Evolutionary conservation across 2,113 vertebrate species (phyloP).

Genomic region (Hirundichthys speculiger): DNA sequence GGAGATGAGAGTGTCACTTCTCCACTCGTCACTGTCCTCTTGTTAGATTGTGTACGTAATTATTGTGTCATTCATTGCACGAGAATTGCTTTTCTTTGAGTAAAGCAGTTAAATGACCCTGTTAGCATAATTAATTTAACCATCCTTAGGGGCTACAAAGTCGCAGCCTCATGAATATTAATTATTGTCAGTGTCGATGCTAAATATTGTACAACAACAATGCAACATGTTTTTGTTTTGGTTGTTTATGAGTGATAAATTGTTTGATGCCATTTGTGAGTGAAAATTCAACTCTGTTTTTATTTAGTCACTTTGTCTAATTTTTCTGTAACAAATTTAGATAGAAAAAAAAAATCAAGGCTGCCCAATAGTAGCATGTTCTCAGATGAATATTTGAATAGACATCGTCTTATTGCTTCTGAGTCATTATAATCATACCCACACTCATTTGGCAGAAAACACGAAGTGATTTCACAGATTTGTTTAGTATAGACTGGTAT

Average conservation of each 20-base stretch:
- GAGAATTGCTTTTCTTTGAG: constrained; percentile 72
- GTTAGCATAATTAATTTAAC: constrained; percentile 79
- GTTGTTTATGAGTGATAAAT: constrained; percentile 50
- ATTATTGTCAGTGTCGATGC: constrained; percentile 64
- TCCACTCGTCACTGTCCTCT: constrained; percentile 71
- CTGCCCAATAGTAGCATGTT: neutral
- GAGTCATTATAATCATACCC: constrained; percentile 34
- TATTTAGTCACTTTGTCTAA: constrained; percentile 6
- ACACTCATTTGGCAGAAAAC: constrained; percentile 44
- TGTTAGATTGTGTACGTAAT: constrained; percentile 74
- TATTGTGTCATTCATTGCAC: constrained; percentile 75
- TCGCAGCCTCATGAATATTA: constrained; percentile 73
- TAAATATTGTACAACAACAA: constrained; percentile 70
- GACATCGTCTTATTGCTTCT: constrained; percentile 23
- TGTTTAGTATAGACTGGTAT: too few relatives aligned
- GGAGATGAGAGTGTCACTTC: constrained; percentile 65
- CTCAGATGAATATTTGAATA: constrained; percentile 38
- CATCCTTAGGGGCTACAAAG: constrained; percentile 72
- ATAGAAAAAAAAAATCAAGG: neutral
- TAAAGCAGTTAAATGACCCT: constrained; percentile 77
- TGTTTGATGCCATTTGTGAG: constrained; percentile 54
- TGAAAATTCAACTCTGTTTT: constrained; percentile 33
- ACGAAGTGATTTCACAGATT: constrained; percentile 38
- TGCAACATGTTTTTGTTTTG: constrained; percentile 60
- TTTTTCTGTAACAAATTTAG: constrained; percentile 24